Evolutionary conservation across 2,797 vertebrate species (phyloP), one percentile per base, ranked within the genome.

Genomic region (Podarcis lilfordi): DNA sequence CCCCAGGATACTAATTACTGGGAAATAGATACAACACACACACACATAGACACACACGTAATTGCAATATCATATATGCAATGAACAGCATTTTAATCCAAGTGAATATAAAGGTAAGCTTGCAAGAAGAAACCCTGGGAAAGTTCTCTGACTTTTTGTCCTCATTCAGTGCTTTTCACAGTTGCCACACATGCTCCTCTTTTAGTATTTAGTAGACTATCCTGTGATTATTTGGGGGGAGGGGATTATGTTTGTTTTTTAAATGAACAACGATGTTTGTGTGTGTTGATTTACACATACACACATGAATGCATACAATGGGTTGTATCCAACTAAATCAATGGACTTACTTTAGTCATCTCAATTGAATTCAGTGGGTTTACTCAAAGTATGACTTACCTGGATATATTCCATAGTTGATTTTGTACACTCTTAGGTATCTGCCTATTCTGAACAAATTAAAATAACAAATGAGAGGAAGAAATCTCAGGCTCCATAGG

Each of bases 1-100:
- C 86, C 79, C 79, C 83, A 91, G 92, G 93, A 92, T 86, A 78
- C 88, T 94, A 88, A 91, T 94, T 95, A 95, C 81, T 91, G 71
- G 84, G 55, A 94, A 94, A 89, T 90, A 23, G 90, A 82, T 91
- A 87, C 84, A 94, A 92, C 89, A 93, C 82, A 25, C 76, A 5
- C 2, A 79, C 0, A 0, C 10, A 50, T 1, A 40, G 40, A 50
- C 45, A n/a, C 89, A 76, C 9, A 66, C 23, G 4, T 87, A 71
- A 66, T 80, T 93, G 77, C 64, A 19, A 19, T 80, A 81, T 55
- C 88, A 75, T 23, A 2, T 59, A 1, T 0, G 10, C 81, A 55
- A 81, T 37, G n/a, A 15, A 32, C n/a, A 74, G 32, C 11, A 78
- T 59, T 72, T 80, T 45, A 80, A 84, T 66, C 32, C 17, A 80